phyloP scores from a whole-genome alignment of 2,797 vertebrate species.

The Sciurus carolinensis region DNA sequence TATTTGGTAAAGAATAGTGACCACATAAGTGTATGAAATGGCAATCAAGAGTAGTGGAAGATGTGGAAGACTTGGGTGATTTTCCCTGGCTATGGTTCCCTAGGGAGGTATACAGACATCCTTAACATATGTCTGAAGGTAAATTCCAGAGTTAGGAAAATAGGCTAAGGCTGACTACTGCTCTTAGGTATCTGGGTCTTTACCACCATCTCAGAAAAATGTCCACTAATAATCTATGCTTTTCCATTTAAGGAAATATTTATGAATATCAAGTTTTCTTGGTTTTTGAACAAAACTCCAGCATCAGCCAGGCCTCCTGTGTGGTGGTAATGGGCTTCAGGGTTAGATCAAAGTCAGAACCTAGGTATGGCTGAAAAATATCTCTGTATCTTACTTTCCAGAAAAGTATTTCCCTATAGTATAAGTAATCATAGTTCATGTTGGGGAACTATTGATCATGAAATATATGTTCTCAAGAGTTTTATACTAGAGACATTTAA shows the following conservation, averaged over 20 bases:
- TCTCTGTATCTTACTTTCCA: neutral
- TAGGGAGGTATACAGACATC: neutral
- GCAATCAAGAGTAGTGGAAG: neutral
- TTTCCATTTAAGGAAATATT: neutral
- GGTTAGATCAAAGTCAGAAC: neutral
- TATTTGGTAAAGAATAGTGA: neutral
- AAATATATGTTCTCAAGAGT: neutral
- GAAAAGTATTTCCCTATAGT: neutral
- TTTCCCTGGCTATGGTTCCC: neutral
- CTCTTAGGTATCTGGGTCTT: neutral
- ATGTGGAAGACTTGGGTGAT: fast-evolving
- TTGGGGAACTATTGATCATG: neutral
- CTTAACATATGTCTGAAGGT: neutral
- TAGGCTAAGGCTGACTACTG: neutral
- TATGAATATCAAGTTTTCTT: neutral
- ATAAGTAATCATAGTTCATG: neutral
- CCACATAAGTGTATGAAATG: neutral
- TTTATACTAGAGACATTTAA: neutral
- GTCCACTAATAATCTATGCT: neutral
- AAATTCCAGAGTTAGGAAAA: neutral
- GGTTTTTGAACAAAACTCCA: neutral
- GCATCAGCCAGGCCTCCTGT: neutral
- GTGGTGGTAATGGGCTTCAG: fast-evolving
- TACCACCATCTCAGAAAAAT: neutral
- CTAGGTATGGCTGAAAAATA: neutral